phyloP scores from a whole-genome alignment of 2,888 invertebrate species.

The Orthosia cruda region DNA sequence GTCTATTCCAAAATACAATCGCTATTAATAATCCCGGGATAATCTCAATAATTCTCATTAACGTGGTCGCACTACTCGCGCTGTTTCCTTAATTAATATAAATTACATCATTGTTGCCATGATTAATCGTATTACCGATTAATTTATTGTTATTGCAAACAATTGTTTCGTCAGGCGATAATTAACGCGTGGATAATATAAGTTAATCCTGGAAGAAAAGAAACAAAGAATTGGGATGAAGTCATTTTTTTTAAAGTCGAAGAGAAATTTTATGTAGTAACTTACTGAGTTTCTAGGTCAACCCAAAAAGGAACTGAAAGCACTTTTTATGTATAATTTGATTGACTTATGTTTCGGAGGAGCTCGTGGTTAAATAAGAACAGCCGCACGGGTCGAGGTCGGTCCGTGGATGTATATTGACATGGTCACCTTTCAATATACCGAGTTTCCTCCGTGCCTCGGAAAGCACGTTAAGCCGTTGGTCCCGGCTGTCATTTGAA shows the following conservation, averaged over 20 bases:
- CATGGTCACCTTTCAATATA: too few relatives aligned
- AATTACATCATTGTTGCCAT: constrained; percentile 80
- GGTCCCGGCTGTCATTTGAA: too few relatives aligned
- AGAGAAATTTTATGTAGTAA: background rate
- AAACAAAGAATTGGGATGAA: background rate
- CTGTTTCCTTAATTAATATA: constrained; percentile 81
- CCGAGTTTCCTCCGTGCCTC: too few relatives aligned
- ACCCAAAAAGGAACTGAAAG: too few relatives aligned
- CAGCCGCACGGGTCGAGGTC: too few relatives aligned
- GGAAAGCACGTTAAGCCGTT: too few relatives aligned
- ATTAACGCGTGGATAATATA: constrained; percentile 37
- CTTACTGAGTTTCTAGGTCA: too few relatives aligned
- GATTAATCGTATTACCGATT: constrained; percentile 78
- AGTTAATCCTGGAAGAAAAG: constrained; percentile 25
- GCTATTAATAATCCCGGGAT: constrained; percentile 25
- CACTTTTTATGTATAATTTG: too few relatives aligned
- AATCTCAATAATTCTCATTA: constrained; percentile 44
- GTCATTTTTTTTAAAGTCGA: background rate
- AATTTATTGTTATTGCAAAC: constrained; percentile 67
- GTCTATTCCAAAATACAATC: background rate
- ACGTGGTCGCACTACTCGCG: constrained; percentile 58
- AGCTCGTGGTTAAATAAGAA: too few relatives aligned
- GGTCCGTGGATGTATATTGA: too few relatives aligned
- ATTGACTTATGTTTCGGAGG: too few relatives aligned
- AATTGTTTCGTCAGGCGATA: constrained; percentile 53